Percentiles rank a stretch among this genome's conserved stretches.
These are phyloP conservation scores for Protomyctophum bolini DNA, from an alignment of 2,113 vertebrate species.

Conservation along the genomic window DNA sequence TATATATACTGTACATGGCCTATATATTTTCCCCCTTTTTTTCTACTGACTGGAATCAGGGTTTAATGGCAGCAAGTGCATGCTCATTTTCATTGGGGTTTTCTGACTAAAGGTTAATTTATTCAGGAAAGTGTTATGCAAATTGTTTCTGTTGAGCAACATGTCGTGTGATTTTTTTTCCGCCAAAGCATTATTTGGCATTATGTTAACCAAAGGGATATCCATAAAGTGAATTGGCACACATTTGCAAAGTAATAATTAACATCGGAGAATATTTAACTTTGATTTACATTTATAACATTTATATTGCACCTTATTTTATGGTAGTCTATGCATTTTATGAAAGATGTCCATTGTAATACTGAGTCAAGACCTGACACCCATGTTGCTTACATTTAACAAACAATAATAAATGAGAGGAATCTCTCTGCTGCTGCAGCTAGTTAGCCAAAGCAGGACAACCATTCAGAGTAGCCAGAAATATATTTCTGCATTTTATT, in stretches of 20 bases:
- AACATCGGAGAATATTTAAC: constrained; percentile 73
- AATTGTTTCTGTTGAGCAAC: too few relatives aligned
- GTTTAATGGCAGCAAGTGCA: constrained; percentile 50
- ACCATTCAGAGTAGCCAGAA: constrained; percentile 62
- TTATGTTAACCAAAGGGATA: constrained; percentile 65
- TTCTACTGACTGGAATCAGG: constrained; percentile 66
- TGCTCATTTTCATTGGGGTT: constrained; percentile 46
- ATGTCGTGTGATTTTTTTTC: too few relatives aligned
- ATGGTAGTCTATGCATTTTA: constrained; percentile 74
- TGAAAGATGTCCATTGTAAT: constrained; percentile 57
- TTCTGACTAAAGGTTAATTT: constrained; percentile 49
- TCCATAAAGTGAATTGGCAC: constrained; percentile 60
- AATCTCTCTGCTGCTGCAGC: constrained; percentile 62
- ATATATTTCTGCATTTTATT: constrained; percentile 53
- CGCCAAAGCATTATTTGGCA: too few relatives aligned
- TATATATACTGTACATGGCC: too few relatives aligned
- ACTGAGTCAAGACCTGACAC: constrained; percentile 21
- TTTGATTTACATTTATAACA: constrained; percentile 46
- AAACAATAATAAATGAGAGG: constrained; percentile 38
- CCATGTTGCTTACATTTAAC: constrained; percentile 42
- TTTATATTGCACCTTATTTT: constrained; percentile 71
- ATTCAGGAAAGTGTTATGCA: too few relatives aligned
- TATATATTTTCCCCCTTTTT: not conserved
- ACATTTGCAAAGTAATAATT: constrained; percentile 61
- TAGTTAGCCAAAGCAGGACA: constrained; percentile 71